phyloP scores from a whole-genome alignment of 2,113 vertebrate genomes.

The Salvator merianae region DNA sequence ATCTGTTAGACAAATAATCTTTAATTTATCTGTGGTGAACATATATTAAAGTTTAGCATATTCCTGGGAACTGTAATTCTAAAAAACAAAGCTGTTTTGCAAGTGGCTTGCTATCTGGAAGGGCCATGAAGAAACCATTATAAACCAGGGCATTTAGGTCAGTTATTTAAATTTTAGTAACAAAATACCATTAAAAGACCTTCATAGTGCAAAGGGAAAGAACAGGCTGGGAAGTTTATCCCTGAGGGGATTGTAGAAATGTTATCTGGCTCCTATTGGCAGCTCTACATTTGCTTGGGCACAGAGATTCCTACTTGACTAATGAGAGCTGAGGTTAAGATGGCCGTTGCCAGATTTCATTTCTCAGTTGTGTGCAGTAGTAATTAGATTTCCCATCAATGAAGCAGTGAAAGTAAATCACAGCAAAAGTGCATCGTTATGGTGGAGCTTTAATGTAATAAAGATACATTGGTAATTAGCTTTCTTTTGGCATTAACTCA shows the following conservation, averaged over 20 bases:
- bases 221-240: constrained; percentile 8
- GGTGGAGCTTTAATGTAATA: constrained; percentile 26
- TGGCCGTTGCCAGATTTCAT: constrained; percentile 29
- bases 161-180: neutral
- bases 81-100: neutral
- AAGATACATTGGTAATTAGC: neutral
- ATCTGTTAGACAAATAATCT: neutral
- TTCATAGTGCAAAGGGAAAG: accelerated
- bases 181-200: neutral
- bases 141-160: neutral
- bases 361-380: neutral
- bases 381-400: constrained; percentile 18
- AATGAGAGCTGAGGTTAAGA: constrained; percentile 36
- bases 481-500: constrained; percentile 19
- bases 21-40: neutral
- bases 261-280: constrained; percentile 22
- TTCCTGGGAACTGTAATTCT: neutral
- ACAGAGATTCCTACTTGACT: constrained; percentile 29
- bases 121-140: neutral
- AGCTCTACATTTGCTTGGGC: constrained; percentile 24
- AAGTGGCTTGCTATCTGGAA: neutral
- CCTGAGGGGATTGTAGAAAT: neutral
- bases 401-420: constrained; percentile 44
- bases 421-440: neutral
- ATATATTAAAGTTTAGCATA: neutral